Evolutionary conservation across 2,113 vertebrate genomes (phyloP), one percentile per base, ranked within the genome.

Genomic region (Genyomyrus donnyi): DNA sequence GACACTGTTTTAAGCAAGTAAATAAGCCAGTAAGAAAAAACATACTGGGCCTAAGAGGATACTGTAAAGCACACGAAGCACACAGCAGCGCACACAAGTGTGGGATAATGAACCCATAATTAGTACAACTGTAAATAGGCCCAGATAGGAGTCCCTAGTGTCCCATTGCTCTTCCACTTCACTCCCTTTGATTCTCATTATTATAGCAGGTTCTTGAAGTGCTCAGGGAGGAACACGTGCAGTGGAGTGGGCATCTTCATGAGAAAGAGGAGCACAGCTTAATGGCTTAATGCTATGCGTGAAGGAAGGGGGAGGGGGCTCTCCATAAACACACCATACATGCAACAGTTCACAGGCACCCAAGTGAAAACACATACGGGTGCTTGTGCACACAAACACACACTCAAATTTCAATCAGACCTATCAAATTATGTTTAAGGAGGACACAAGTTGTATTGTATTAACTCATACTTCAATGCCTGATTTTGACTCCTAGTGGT

Each of bases 111-210:
- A 87, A 87, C 85, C 85, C 27, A 87, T 87, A 87, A 87, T 87
- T 53, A 87, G 85, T 87, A 87, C 85, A 87, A 87, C 85, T 87
- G 85, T 87, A 87, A 53, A 53, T 87, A 87, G 85, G 85, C 85
- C 50, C 85, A 87, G 85, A 87, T 53, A 56, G 85, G 85, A 53
- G 49, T 87, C 85, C 85, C 85, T 27, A 35, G 85, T 53, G 85
- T 52, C 85, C n/a, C 85, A 87, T 87, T 56, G 85, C 85, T 87
- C 50, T 39, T 87, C 85, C 85, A 53, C 85, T 87, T 84, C 90
- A 90, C 48, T 91, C 85, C 87, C 89, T 90, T 58, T 91, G 90
- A 90, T 88, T 90, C 90, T 89, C 46, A 19, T 87, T 87, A 87
- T 19, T 15, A 56, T 48, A 27, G n/a, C 85, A 87, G 85, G 49